phyloP scores from a whole-genome alignment of 2,797 vertebrate species.

The Coracias cyanogaster region DNA sequence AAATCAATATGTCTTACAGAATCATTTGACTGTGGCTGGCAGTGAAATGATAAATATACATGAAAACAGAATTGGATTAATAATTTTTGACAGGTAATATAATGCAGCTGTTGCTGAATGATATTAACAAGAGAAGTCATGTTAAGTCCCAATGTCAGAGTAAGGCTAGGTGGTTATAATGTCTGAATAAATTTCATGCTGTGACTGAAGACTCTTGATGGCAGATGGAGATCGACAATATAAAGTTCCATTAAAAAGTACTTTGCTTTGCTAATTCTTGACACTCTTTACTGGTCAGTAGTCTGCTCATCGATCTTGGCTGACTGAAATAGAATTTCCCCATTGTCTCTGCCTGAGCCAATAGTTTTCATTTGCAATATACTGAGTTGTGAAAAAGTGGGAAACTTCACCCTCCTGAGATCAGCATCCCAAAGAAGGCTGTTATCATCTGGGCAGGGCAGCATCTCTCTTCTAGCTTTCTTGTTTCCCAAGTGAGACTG shows the following conservation, averaged over 20 bases:
- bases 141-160: conserved; percentile 52
- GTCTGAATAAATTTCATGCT: conserved; percentile 57
- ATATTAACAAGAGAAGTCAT: conserved; percentile 61
- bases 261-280: conserved; percentile 64
- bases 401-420: neutral
- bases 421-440: neutral
- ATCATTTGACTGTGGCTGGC: conserved; percentile 34
- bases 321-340: conserved; percentile 25
- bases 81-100: conserved; percentile 70
- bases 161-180: conserved; percentile 44
- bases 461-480: neutral
- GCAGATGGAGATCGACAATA: conserved; percentile 41
- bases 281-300: neutral
- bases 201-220: conserved; percentile 46
- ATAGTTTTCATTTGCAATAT: neutral
- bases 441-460: neutral
- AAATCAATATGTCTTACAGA: conserved; percentile 57
- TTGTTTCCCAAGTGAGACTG: neutral
- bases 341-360: neutral
- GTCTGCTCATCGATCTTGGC: conserved; percentile 39
- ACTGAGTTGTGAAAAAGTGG: neutral
- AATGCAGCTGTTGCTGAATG: conserved; percentile 57
- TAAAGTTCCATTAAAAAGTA: conserved; percentile 53
- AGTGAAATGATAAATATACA: conserved; percentile 71
- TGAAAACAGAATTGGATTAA: conserved; percentile 73